Base-by-base conservation (phyloP, 2,797 vertebrate species). In the Stomatorhinus walkeri region DNA sequence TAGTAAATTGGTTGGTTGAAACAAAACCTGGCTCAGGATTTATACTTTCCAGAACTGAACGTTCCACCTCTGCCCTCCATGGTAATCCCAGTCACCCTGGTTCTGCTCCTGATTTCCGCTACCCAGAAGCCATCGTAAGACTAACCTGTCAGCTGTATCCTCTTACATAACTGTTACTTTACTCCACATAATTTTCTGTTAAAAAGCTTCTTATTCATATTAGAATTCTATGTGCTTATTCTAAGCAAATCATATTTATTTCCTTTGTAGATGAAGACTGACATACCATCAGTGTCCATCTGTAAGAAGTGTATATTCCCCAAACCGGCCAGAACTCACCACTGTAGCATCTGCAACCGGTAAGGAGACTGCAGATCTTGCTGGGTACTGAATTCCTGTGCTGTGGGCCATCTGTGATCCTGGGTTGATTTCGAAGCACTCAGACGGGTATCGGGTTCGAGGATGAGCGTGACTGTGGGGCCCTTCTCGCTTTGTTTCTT, bases 321-420 rank as follows among this genome's bases (percentile, higher is more conserved):
- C 12, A 99, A 99, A 92, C 98, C 98, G 0, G 95, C 97, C 1
- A 96, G 98, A 91, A 98, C 98, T 0, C 98, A 99, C 92, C 98
- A 99, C 96, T 99, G 98, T 90, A 99, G 98, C 93, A 98, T 99
- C 94, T 99, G 98, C 94, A 97, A 96, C 93, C 95, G 92, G 98
- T 99, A 93, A 92, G 95, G 19, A 24, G 48, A n/a, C 46, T 22
- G 81, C 9, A 84, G 43, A 14, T 46, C n/a, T 22, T 6, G 48
- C 43, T 24, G 36, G 7, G 36, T 32, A 46, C 36, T 10, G 19
- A 10, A 46, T n/a, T 79, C 19, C 72, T 46, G 16, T 81, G 76
- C 72, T 40, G 16, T 19, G 2, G 72, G 72, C 36, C 6, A n/a
- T 81, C 36, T n/a, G 36, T 79, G 16, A 46, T 46, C 16, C 19